Percentiles rank a stretch among this genome's conserved stretches.
These are phyloP conservation scores for Beris chalybata DNA, from an alignment of 2,888 invertebrate genomes.

Conservation along the genomic window DNA sequence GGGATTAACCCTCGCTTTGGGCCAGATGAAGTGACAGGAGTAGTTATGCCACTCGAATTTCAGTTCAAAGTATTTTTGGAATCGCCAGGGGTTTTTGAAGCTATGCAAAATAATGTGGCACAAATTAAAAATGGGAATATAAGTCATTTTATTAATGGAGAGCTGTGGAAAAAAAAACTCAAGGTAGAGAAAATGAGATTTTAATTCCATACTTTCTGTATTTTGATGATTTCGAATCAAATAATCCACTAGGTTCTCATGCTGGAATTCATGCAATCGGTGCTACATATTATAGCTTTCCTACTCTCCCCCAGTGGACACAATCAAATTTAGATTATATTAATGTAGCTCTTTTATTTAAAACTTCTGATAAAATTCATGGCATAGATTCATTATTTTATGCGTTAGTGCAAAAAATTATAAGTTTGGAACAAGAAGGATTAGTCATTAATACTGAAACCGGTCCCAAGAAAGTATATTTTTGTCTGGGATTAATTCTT, in stretches of 20 bases:
- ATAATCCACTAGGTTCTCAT: conserved; percentile 12
- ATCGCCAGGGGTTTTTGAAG: conserved; percentile 10
- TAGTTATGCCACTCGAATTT: conserved; percentile 8
- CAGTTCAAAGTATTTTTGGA: conserved; percentile 26
- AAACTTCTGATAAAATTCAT: conserved; percentile 5
- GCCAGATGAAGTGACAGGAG: too few species aligned
- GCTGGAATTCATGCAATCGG: conserved; percentile 3
- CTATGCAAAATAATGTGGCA: conserved; percentile 7
- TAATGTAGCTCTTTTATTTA: conserved; percentile 2
- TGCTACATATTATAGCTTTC: conserved; percentile 18
- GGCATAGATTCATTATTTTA: conserved; percentile 1
- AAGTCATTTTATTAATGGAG: background rate
- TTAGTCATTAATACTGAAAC: conserved; percentile 14
- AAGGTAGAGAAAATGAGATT: background rate
- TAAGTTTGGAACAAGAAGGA: conserved; percentile 5
- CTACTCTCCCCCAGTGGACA: conserved; percentile 9
- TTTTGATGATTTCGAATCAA: conserved; percentile 28
- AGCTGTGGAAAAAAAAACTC: too few species aligned
- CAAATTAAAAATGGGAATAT: background rate
- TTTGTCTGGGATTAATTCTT: conserved; percentile 21
- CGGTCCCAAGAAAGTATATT: background rate
- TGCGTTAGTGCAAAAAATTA: conserved; percentile 14
- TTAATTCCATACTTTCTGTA: conserved; percentile 29
- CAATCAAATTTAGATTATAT: background rate
- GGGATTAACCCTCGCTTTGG: too few species aligned